A percentile compares a stretch with the other conserved stretches of the same genome.
phyloP scores from a whole-genome alignment of 2,113 vertebrate genomes.

The Sporophila hypoxantha region DNA sequence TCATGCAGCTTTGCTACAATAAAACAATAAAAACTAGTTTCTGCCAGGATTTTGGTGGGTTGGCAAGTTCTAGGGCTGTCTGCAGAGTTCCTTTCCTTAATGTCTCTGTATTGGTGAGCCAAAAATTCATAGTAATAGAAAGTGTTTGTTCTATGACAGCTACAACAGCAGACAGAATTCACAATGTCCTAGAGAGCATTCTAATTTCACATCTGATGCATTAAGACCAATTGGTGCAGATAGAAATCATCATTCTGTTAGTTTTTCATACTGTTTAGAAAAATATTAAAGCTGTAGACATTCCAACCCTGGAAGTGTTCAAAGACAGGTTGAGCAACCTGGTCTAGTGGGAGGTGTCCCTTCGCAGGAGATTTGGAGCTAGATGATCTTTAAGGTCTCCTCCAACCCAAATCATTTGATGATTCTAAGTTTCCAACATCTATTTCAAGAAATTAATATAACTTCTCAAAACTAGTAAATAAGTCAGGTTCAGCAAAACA shows the following conservation, averaged over 20 bases:
- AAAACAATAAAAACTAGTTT: slow-evolving; percentile 37
- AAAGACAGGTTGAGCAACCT: not conserved
- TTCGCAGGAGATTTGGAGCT: not conserved
- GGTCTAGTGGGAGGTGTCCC: not conserved
- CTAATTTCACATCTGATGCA: not conserved
- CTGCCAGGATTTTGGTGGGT: not conserved
- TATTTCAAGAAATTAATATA: slow-evolving; percentile 26
- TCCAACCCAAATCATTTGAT: rapidly evolving
- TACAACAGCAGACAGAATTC: not conserved
- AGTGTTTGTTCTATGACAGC: not conserved
- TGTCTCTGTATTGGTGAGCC: not conserved
- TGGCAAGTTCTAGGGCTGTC: not conserved
- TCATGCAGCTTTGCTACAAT: not conserved
- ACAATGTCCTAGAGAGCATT: not conserved
- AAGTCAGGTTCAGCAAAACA: slow-evolving; percentile 7
- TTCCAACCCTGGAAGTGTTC: too few species aligned
- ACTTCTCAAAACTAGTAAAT: slow-evolving; percentile 10
- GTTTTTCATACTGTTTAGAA: not conserved
- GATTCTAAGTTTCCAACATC: not conserved
- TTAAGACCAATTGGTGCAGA: not conserved
- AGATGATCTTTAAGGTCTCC: not conserved
- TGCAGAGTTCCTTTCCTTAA: not conserved
- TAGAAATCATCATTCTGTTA: not conserved
- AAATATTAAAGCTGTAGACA: not conserved
- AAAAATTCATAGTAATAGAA: not conserved